Percentiles rank a stretch among this genome's conserved stretches.
Evolutionary conservation across 2,888 invertebrate genomes (phyloP).

Genomic region (Carcina quercana): DNA sequence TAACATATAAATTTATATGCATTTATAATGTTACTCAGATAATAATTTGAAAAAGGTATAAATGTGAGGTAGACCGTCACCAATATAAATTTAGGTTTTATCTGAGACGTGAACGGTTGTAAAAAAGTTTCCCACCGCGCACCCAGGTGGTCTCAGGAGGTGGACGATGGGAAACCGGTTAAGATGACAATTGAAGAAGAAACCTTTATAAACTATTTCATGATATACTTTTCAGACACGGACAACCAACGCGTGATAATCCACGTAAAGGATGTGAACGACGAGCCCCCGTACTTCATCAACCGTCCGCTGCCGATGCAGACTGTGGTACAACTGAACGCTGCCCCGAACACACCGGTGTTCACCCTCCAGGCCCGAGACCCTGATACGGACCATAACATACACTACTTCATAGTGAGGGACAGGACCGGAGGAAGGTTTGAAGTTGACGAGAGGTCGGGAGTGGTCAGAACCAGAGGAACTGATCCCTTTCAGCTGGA

Average conservation of each 20-base stretch:
- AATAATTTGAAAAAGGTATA: too few species aligned
- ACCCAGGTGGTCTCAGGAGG: too few species aligned
- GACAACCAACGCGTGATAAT: constrained; percentile 97
- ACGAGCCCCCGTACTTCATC: constrained; percentile 97
- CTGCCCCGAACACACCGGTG: constrained; percentile 95
- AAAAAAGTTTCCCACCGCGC: too few species aligned
- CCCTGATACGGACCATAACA: constrained; percentile 96
- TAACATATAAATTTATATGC: too few species aligned
- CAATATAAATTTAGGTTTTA: too few species aligned
- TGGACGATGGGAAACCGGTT: too few species aligned
- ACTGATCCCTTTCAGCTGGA: constrained; percentile 95
- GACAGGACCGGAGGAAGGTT: constrained; percentile 88
- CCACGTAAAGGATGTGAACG: constrained; percentile 96
- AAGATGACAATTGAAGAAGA: too few species aligned
- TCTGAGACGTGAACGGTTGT: too few species aligned
- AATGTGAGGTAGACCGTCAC: too few species aligned
- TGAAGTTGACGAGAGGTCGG: constrained; percentile 93
- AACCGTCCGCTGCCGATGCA: constrained; percentile 98
- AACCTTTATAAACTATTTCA: too few species aligned
- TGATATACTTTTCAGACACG: constrained; percentile 81
- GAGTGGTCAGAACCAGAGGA: constrained; percentile 93
- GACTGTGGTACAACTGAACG: constrained; percentile 96
- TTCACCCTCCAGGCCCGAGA: constrained; percentile 98
- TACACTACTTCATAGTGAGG: constrained; percentile 96
- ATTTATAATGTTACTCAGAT: too few species aligned